phyloP scores from a whole-genome alignment of 1,140 invertebrate species.

The Phortica variegata region DNA sequence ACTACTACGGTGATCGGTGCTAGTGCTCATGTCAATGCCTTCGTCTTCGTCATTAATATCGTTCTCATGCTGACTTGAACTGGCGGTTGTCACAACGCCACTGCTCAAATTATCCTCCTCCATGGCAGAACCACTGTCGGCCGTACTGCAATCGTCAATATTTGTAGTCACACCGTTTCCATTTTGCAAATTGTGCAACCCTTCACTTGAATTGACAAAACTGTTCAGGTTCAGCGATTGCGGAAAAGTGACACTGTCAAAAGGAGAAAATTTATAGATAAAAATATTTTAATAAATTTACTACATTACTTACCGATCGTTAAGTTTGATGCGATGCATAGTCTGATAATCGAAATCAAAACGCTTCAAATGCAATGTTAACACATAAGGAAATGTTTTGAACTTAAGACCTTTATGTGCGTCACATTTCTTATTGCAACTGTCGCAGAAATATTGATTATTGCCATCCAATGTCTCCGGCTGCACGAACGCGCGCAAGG shows the following conservation, averaged over 20 bases:
- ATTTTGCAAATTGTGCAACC: constrained; percentile 31
- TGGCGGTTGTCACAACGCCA: constrained; percentile 46
- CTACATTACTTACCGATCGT: constrained; percentile 83
- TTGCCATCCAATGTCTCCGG: constrained; percentile 83
- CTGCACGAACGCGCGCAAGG: constrained; percentile 80
- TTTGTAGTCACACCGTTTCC: constrained; percentile 20
- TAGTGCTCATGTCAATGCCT: constrained; percentile 69
- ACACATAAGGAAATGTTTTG: constrained; percentile 82
- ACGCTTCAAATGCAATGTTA: constrained; percentile 85
- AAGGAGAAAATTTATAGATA: constrained; percentile 18
- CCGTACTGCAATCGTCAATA: constrained; percentile 68
- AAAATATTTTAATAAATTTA: background rate
- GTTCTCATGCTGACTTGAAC: constrained; percentile 50
- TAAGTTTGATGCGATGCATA: constrained; percentile 85
- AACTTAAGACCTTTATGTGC: constrained; percentile 92
- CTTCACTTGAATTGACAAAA: constrained; percentile 59
- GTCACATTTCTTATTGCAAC: constrained; percentile 85
- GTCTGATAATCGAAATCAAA: constrained; percentile 91
- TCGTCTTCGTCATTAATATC: constrained; percentile 62
- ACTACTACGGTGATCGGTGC: constrained; percentile 56
- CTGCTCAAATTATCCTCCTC: constrained; percentile 65
- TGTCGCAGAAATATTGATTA: constrained; percentile 90
- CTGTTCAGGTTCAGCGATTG: constrained; percentile 79
- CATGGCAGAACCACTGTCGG: constrained; percentile 68
- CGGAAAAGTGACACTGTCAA: constrained; percentile 79